Conservation (phyloP, 2,113 vertebrate genomes). For the Megaceryle torquata region DNA sequence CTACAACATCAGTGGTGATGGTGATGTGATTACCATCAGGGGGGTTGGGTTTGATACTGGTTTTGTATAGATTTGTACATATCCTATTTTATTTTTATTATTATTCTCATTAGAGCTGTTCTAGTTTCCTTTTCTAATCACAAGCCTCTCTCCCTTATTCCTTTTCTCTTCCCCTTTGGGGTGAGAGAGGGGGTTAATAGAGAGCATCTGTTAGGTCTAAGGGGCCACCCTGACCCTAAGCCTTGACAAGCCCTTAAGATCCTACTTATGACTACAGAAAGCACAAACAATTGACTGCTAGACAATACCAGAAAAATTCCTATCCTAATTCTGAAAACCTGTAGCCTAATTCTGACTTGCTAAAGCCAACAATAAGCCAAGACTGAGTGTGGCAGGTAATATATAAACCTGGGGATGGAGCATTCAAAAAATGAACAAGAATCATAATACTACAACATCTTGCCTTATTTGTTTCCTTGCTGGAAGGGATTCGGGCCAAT, state of each 20-base stretch:
- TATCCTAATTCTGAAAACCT: neutral
- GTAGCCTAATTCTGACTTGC: neutral
- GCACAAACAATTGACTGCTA: neutral
- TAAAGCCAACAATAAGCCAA: rapidly evolving
- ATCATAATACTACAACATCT: neutral
- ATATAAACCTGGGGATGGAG: neutral
- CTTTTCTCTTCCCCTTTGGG: too few relatives aligned
- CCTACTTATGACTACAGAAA: neutral
- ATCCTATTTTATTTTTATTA: too few relatives aligned
- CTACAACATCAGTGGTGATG: too few relatives aligned
- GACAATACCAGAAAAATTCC: neutral
- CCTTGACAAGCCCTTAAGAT: neutral
- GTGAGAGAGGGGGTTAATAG: too few relatives aligned
- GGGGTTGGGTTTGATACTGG: too few relatives aligned
- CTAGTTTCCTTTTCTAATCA: too few relatives aligned
- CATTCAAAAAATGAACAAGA: neutral
- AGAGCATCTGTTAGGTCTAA: too few relatives aligned
- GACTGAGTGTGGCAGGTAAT: neutral
- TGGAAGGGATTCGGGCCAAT: slow-evolving; percentile 88
- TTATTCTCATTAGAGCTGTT: too few relatives aligned
- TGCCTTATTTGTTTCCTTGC: slow-evolving; percentile 94
- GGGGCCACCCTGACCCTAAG: too few relatives aligned
- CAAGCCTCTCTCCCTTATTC: too few relatives aligned
- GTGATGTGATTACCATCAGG: too few relatives aligned
- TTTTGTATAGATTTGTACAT: too few relatives aligned